Conservation (phyloP, 53 echinoderm and acorn worm species). For the Arbacia lixula region DNA sequence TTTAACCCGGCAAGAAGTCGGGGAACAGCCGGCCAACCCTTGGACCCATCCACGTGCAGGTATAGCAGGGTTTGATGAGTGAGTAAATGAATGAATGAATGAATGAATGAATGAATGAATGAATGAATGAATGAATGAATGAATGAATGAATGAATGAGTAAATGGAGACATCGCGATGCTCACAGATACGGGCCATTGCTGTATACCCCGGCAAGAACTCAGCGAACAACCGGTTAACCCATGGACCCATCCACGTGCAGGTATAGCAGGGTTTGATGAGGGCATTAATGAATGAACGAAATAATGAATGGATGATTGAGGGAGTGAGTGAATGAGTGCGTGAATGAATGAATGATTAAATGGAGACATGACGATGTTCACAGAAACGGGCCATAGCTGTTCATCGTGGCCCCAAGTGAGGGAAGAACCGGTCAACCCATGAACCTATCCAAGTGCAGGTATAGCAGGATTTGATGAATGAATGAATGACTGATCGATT, state of each 20-base stretch:
- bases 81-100: too few relatives aligned
- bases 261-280: too few relatives aligned
- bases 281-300: too few relatives aligned
- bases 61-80: too few relatives aligned
- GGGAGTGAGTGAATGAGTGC: neutral
- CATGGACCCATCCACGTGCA: neutral
- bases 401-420: neutral
- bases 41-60: neutral
- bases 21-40: neutral
- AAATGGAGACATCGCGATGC: constrained; percentile 58
- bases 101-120: too few relatives aligned
- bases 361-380: neutral
- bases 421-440: neutral
- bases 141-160: too few relatives aligned
- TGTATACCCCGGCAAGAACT: constrained; percentile 51
- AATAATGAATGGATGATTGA: too few relatives aligned
- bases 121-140: too few relatives aligned
- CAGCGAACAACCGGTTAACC: neutral
- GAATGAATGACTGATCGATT: too few relatives aligned
- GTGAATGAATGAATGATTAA: neutral
- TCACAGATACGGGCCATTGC: constrained; percentile 57
- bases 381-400: neutral
- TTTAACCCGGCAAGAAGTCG: constrained; percentile 28
- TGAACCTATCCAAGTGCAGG: neutral
- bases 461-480: too few relatives aligned